Percentiles rank a stretch among this genome's conserved stretches.
Conservation (phyloP, 2,113 vertebrate species). For the Aspidoscelis tigris region DNA sequence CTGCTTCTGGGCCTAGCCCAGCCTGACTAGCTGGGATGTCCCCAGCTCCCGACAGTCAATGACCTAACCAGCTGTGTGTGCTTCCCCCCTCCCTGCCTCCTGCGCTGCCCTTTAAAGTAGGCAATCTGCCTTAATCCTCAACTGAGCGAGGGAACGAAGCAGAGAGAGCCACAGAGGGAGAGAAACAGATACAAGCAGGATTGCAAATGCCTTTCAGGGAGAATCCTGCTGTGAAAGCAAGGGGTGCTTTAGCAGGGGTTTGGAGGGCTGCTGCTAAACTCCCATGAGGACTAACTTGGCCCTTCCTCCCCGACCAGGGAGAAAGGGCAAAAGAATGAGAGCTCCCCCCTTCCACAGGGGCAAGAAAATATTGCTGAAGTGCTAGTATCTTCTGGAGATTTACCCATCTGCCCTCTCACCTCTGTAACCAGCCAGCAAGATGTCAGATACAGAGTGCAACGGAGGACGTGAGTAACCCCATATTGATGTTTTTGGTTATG, state of each 20-base stretch:
- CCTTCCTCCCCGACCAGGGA: constrained; percentile 14
- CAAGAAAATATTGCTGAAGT: constrained; percentile 54
- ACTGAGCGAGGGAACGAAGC: constrained; percentile 29
- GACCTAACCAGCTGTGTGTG: constrained; percentile 41
- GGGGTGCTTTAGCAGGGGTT: background rate
- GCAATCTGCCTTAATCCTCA: constrained; percentile 44
- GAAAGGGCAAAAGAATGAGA: constrained; percentile 11
- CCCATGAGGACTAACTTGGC: constrained; percentile 20
- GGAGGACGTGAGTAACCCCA: constrained; percentile 36
- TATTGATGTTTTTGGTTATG: background rate
- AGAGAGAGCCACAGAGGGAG: constrained; percentile 1
- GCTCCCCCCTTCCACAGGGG: constrained; percentile 72
- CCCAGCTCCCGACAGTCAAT: constrained; percentile 12
- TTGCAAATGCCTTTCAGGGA: background rate
- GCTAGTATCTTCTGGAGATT: background rate
- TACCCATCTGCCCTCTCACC: background rate
- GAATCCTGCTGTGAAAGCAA: background rate
- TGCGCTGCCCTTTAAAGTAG: constrained; percentile 36
- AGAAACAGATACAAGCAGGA: background rate
- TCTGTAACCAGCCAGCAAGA: background rate
- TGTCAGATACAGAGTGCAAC: constrained; percentile 41
- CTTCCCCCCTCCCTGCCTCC: constrained; percentile 24
- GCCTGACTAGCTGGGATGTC: constrained; percentile 7
- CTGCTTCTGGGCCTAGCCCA: background rate
- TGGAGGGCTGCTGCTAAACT: background rate